Evolutionary conservation across 2,797 vertebrate species (phyloP).

Genomic region (Acomys russatus): DNA sequence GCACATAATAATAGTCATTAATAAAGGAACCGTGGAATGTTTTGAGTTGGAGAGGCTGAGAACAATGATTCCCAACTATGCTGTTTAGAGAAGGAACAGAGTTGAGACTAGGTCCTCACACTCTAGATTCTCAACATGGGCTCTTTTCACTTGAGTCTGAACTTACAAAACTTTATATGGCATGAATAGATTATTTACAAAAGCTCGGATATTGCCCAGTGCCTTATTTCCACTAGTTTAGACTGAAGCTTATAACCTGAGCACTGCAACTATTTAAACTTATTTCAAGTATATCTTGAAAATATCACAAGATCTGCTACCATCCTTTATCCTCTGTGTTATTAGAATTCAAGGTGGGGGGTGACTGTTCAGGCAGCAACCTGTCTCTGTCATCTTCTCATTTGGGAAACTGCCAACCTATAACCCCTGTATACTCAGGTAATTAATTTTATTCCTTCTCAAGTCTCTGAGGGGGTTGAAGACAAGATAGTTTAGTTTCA

Average conservation of each 20-base stretch:
- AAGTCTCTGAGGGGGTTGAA: too few species aligned
- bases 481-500: too few species aligned
- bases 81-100: constrained; percentile 18
- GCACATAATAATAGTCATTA: background rate
- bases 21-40: constrained; percentile 3
- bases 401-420: too few species aligned
- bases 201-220: background rate
- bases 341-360: constrained; percentile 9
- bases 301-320: background rate
- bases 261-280: background rate
- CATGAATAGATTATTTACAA: constrained; percentile 24
- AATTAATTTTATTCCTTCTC: too few species aligned
- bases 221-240: background rate
- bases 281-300: constrained; percentile 26
- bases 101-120: background rate
- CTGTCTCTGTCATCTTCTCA: too few species aligned
- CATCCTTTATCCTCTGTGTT: background rate
- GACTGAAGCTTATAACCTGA: background rate
- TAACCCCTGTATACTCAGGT: too few species aligned
- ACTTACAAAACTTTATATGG: background rate
- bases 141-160: constrained; percentile 7
- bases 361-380: too few species aligned
- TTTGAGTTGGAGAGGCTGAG: constrained; percentile 11
- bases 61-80: background rate
- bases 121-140: background rate